Conservation (phyloP, 2,113 vertebrate genomes). For the Phodopus roborovskii region DNA sequence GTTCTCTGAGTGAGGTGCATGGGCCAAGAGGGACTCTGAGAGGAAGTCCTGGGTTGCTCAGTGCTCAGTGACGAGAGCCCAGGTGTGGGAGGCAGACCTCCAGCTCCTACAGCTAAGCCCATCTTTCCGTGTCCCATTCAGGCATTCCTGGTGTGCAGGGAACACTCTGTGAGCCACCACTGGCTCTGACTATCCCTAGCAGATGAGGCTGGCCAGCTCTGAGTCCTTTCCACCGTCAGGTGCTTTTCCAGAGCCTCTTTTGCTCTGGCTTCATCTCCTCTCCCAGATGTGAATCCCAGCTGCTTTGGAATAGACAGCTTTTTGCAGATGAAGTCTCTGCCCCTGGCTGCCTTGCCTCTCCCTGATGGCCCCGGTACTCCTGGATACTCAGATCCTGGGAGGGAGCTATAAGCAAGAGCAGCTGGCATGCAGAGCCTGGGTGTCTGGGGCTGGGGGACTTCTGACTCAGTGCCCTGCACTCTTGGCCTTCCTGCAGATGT, state of each 20-base stretch:
- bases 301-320: neutral
- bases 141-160: neutral
- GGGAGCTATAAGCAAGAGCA: neutral
- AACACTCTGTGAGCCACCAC: neutral
- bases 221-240: conserved; percentile 24
- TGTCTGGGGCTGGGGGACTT: neutral
- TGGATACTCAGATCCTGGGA: neutral
- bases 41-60: neutral
- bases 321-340: conserved; percentile 16
- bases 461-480: conserved; percentile 24
- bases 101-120: neutral
- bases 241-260: conserved; percentile 48
- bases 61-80: neutral
- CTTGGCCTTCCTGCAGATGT: conserved; percentile 68
- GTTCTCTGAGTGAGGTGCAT: neutral
- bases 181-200: neutral
- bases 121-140: neutral
- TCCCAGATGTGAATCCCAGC: conserved; percentile 74
- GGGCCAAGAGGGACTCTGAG: neutral
- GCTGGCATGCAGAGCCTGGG: neutral
- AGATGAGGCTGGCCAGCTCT: conserved; percentile 18
- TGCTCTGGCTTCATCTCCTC: conserved; percentile 34
- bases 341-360: neutral
- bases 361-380: conserved; percentile 11
- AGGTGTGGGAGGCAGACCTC: neutral